A percentile compares a stretch with the other conserved stretches of the same genome.
phyloP scores from a whole-genome alignment of 2,888 invertebrate species.

The Tiliacea citrago region DNA sequence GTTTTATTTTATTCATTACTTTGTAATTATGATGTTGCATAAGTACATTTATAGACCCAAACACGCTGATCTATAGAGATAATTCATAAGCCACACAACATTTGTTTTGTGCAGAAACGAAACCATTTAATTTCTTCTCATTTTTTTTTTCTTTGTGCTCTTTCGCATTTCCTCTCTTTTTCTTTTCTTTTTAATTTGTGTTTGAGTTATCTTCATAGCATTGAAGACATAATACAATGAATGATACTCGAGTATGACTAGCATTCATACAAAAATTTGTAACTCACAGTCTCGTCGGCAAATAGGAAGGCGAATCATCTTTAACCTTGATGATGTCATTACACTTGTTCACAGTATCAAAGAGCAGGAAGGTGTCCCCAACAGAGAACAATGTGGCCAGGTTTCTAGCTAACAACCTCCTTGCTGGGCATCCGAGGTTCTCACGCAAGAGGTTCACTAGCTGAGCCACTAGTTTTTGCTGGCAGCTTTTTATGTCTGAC shows the following conservation, averaged over 20 bases:
- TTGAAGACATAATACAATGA: background rate
- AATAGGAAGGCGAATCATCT: slow-evolving; percentile 99
- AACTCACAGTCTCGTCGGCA: slow-evolving; percentile 98
- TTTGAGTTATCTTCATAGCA: too few relatives aligned
- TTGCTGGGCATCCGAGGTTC: slow-evolving; percentile 97
- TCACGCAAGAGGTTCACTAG: slow-evolving; percentile 97
- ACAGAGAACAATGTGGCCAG: slow-evolving; percentile 98
- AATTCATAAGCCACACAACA: background rate
- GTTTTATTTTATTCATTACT: background rate
- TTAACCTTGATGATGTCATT: slow-evolving; percentile 99
- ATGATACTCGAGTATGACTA: background rate
- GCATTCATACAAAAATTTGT: background rate
- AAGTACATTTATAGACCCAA: background rate
- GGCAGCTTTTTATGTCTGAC: slow-evolving; percentile 99
- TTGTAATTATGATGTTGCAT: background rate
- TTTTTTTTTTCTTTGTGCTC: background rate
- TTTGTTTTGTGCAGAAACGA: background rate
- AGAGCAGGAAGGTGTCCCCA: slow-evolving; percentile 98
- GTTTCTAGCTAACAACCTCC: slow-evolving; percentile 97
- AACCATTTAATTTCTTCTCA: background rate
- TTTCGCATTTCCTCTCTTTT: background rate
- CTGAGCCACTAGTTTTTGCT: slow-evolving; percentile 98
- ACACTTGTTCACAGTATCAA: slow-evolving; percentile 99
- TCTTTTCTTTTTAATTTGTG: background rate
- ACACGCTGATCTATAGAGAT: background rate